Percentiles rank a stretch among this genome's conserved stretches.
These are phyloP conservation scores for Cosmia pyralina DNA, from an alignment of 2,888 invertebrate species.

Conservation along the genomic window DNA sequence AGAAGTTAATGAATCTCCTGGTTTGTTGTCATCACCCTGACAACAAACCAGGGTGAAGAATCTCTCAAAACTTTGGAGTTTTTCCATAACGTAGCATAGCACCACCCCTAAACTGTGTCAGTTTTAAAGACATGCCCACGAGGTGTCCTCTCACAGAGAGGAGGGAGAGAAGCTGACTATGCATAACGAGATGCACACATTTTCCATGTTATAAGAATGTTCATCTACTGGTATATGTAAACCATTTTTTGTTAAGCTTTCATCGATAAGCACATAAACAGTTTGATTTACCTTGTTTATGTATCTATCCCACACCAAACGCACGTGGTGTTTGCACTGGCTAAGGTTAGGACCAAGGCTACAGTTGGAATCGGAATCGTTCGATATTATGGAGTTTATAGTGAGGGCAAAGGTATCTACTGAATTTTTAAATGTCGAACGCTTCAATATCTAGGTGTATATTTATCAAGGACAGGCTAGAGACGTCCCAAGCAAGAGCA, in stretches of 20 bases:
- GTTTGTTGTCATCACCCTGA: too few species aligned
- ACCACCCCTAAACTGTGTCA: not conserved
- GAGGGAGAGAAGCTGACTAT: not conserved
- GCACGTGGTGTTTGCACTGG: slow-evolving; percentile 14
- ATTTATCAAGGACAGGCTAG: too few species aligned
- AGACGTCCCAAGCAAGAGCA: too few species aligned
- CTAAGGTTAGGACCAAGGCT: slow-evolving; percentile 36
- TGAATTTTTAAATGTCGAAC: not conserved
- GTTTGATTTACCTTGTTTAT: slow-evolving; percentile 24
- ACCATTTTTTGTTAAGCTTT: slow-evolving; percentile 1
- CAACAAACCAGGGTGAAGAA: too few species aligned
- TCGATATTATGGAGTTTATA: not conserved
- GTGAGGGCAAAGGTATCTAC: too few species aligned
- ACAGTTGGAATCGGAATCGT: slow-evolving; percentile 6
- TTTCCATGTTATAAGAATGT: not conserved
- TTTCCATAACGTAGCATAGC: not conserved
- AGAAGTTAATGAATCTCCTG: not conserved
- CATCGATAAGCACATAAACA: slow-evolving; percentile 7
- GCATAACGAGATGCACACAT: not conserved
- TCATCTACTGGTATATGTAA: not conserved
- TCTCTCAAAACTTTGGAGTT: not conserved
- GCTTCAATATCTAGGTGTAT: not conserved
- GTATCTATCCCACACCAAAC: slow-evolving; percentile 4
- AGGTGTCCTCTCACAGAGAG: not conserved
- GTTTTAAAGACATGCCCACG: not conserved